Base-by-base conservation (phyloP, 1,140 invertebrate species). In the Cotesia chilonis region DNA sequence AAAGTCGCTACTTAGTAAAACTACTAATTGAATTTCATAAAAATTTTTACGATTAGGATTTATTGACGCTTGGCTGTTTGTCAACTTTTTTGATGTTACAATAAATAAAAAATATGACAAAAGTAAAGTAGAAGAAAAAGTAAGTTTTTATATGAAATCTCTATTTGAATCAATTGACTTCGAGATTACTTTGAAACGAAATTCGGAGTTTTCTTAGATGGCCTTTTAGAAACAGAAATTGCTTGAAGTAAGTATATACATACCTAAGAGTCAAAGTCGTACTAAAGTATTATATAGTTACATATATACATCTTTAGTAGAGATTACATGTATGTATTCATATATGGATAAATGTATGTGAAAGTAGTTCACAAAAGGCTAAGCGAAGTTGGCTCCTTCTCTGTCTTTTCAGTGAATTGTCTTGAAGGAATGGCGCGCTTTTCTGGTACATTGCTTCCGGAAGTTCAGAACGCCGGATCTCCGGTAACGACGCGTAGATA, bases 401-500 rank as follows among this genome's bases (percentile, higher is more conserved):
- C 20, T 35, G 17, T 35, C 28, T 60, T 20, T 20, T 36, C 10
- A 3, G 4, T 60, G 59, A 60, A 36, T 60, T 60, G 59, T 65
- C 63, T 65, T 65, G 36, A 65, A 65, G 63, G 28, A 41, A 38
- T 65, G 37, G 9, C n/a, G 37, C 36, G 63, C 63, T 65, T 47
- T 65, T 65, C 63, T 35, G 28, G 36, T 65, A 65, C 63, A 65
- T 65, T 65, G 63, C 63, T 41, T 47, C 14, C 36, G 63, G 63
- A 65, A 65, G 63, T 65, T 65, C 63, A 20, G 38, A 36, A 65
- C 63, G 38, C 63, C 38, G 14, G 63, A 65, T 38, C 64, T 66
- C 47, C 47, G 64, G 37, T 52, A 66, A 66, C 64, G 64, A 66
- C 64, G 64, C 64, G 14, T 66, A 20, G 64, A 66, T 66, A 66